Conservation (phyloP, 1,140 invertebrate genomes). For the Drosophila auraria region DNA sequence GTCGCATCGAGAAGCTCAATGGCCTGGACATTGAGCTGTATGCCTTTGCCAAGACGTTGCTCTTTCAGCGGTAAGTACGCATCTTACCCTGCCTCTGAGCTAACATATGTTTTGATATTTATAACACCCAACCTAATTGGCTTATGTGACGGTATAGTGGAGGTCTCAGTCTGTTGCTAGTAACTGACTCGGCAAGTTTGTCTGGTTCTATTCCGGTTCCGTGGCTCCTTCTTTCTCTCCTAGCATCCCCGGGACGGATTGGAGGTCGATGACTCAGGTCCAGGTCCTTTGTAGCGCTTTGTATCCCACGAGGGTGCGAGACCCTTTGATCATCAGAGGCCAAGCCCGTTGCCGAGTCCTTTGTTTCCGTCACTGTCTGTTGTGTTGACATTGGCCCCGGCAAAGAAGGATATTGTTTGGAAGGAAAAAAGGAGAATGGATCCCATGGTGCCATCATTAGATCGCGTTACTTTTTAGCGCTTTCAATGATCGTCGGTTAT, state of each 20-base stretch:
- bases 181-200: conserved; percentile 44
- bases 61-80: conserved; percentile 88
- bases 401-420: conserved; percentile 18
- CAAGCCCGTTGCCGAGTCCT: conserved; percentile 30
- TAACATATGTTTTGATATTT: conserved; percentile 5
- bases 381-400: conserved; percentile 51
- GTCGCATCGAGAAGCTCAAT: conserved; percentile 93
- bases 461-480: conserved; percentile 47
- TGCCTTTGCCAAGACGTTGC: conserved; percentile 95
- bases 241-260: background rate
- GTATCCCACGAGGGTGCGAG: conserved; percentile 53
- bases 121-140: conserved; percentile 43
- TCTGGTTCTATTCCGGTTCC: conserved; percentile 30
- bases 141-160: conserved; percentile 27
- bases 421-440: conserved; percentile 24
- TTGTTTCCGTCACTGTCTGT: conserved; percentile 42
- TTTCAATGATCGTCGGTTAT: conserved; percentile 49
- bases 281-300: conserved; percentile 32
- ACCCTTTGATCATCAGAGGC: conserved; percentile 46
- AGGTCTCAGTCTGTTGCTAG: conserved; percentile 10
- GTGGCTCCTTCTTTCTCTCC: conserved; percentile 5
- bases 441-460: conserved; percentile 43
- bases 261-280: conserved; percentile 67
- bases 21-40: conserved; percentile 97
- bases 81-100: background rate